Evolutionary conservation across 2,797 vertebrate genomes (phyloP).

Genomic region (Argentina silus): DNA sequence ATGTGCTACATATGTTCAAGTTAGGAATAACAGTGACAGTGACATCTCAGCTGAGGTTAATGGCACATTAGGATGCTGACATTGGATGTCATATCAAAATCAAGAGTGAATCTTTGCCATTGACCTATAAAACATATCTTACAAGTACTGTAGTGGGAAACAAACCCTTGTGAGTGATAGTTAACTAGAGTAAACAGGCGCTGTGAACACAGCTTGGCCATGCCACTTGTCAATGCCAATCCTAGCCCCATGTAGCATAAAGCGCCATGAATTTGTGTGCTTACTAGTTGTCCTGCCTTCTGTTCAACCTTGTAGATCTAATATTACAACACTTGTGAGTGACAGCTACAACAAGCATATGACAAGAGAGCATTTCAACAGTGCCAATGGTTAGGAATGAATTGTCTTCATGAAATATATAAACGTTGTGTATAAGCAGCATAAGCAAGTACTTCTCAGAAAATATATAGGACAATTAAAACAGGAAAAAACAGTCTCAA

Average conservation of each 20-base stretch:
- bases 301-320: conserved; percentile 45
- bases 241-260: conserved; percentile 35
- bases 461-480: conserved; percentile 67
- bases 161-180: conserved; percentile 49
- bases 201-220: conserved; percentile 42
- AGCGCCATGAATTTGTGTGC: conserved; percentile 66
- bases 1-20: background rate
- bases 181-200: conserved; percentile 73
- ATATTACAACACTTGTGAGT: conserved; percentile 59
- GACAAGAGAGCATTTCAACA: conserved; percentile 59
- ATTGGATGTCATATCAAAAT: conserved; percentile 31
- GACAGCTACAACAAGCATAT: conserved; percentile 64
- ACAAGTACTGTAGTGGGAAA: conserved; percentile 32
- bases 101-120: conserved; percentile 52
- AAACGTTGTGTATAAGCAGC: conserved; percentile 71
- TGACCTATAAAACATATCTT: conserved; percentile 36
- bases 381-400: conserved; percentile 61
- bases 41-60: background rate
- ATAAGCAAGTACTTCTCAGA: conserved; percentile 69
- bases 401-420: conserved; percentile 63
- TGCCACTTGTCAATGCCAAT: conserved; percentile 21
- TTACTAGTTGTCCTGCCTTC: conserved; percentile 64
- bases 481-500: conserved; percentile 58
- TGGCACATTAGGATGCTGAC: conserved; percentile 47
- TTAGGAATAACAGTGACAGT: background rate